These are phyloP conservation scores for Eufriesea mexicana DNA, from an alignment of 1,140 invertebrate genomes.

Conservation along the genomic window DNA sequence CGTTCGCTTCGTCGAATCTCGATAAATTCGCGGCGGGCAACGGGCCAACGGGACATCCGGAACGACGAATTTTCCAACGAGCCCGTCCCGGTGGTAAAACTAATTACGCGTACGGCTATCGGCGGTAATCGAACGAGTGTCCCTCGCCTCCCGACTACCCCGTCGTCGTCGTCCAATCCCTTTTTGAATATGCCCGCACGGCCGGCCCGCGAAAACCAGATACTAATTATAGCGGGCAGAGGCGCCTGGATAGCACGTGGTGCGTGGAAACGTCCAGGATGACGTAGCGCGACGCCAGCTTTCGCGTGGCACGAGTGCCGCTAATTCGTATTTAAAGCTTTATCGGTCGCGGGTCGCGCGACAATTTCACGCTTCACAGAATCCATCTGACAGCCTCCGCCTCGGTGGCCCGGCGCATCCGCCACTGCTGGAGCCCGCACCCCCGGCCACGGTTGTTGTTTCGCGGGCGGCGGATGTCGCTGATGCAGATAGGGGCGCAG, in stretches of 20 bases:
- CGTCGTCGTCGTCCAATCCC: background rate
- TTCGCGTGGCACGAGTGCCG: constrained; percentile 60
- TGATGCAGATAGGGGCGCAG: too few relatives aligned
- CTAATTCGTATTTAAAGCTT: constrained; percentile 82
- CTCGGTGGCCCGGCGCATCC: constrained; percentile 13
- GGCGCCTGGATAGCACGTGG: background rate
- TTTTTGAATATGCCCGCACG: constrained; percentile 1
- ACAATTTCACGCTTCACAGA: constrained; percentile 79
- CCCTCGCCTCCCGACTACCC: background rate
- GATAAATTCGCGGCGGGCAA: constrained; percentile 12
- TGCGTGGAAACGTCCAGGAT: constrained; percentile 30
- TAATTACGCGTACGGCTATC: constrained; percentile 40
- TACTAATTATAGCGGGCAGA: constrained; percentile 42
- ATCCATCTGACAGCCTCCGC: constrained; percentile 60
- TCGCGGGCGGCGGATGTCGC: constrained; percentile 20
- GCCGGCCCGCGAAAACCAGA: background rate
- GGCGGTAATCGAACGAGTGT: constrained; percentile 21
- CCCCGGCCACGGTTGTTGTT: constrained; percentile 59
- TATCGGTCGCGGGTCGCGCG: constrained; percentile 75
- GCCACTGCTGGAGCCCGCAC: constrained; percentile 8
- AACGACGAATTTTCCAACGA: constrained; percentile 19
- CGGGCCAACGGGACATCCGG: constrained; percentile 13
- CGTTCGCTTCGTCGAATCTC: background rate
- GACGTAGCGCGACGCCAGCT: constrained; percentile 19
- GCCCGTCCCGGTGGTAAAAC: constrained; percentile 22